Evolutionary conservation across 2,888 invertebrate genomes (phyloP), one percentile per base, ranked within the genome.

Genomic region (Trissolcus brochymenae): DNA sequence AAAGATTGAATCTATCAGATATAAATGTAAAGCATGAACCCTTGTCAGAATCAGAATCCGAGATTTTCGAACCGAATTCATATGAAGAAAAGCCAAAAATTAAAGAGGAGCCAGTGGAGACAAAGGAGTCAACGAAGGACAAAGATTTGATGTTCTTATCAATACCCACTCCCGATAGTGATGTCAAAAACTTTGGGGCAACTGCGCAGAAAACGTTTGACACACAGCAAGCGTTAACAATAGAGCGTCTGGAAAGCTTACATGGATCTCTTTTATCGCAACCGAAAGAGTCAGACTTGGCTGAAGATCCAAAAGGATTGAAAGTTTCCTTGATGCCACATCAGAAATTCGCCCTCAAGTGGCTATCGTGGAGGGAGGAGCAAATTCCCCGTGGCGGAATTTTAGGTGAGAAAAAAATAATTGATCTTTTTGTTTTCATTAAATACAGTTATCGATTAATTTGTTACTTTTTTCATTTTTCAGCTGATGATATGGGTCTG

Each of bases 361-460:
- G 98, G 98, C 90, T 98, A 83, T 84, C 91, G 17, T 98, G 97
- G 97, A 90, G 98, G 17, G 98, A 98, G 90, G 90, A 91, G n/a
- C 95, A 96, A 87, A 93, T 93, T 61, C 95, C 96, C 0, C 90
- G 93, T 41, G 97, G 97, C 0, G 98, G 98, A 13, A 95, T 98
- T 81, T 91, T 98, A 59, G 96, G 95, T 92, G 90, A 54, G 11
- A 4, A 17, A 46, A 21, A 29, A 13, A 35, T 13, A 46, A 16
- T n/a, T 4, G 0, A 43, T 43, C n/a, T n/a, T 43, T 43, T 14
- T 13, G 0, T 43, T 43, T 43, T 43, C 6, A 43, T 43, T 19
- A 51, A 17, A 50, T 50, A 50, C 14, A 50, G 17, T 40, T 40
- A 54, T 54, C 6, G 17, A 0, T 54, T 29, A 19, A 51, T 17